Conservation (phyloP, 1,140 invertebrate species). For the Trichonephila clavipes region DNA sequence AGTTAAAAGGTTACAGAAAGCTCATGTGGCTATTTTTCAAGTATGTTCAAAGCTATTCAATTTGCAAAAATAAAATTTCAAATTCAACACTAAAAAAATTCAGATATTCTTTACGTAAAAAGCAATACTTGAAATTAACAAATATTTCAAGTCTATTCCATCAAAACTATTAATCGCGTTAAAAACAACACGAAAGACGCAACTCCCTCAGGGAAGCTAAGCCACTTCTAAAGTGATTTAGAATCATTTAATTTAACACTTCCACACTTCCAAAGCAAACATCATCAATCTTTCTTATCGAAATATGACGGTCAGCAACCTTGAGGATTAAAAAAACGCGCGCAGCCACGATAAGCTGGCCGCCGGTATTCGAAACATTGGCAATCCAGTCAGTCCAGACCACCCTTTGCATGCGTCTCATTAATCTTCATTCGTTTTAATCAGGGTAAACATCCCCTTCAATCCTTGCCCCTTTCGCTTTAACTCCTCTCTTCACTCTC, state of each 20-base stretch:
- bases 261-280: not conserved
- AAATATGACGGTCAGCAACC: slow-evolving; percentile 30
- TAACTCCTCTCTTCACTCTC: not conserved
- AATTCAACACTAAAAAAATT: too few relatives aligned
- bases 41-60: too few relatives aligned
- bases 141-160: too few relatives aligned
- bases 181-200: not conserved
- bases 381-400: not conserved
- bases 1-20: too few relatives aligned
- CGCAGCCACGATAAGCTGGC: not conserved
- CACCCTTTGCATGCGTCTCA: slow-evolving; percentile 2
- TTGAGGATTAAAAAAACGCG: slow-evolving; percentile 10
- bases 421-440: slow-evolving; percentile 71
- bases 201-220: not conserved
- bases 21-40: too few relatives aligned
- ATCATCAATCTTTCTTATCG: slow-evolving; percentile 36
- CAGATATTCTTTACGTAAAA: too few relatives aligned
- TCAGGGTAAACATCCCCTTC: slow-evolving; percentile 62
- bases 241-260: not conserved
- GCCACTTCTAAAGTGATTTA: not conserved
- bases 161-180: too few relatives aligned
- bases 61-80: too few relatives aligned
- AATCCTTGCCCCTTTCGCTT: not conserved
- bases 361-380: not conserved
- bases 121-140: too few relatives aligned